phyloP scores from a whole-genome alignment of 2,797 vertebrate genomes.

The Labeo calbasu region DNA sequence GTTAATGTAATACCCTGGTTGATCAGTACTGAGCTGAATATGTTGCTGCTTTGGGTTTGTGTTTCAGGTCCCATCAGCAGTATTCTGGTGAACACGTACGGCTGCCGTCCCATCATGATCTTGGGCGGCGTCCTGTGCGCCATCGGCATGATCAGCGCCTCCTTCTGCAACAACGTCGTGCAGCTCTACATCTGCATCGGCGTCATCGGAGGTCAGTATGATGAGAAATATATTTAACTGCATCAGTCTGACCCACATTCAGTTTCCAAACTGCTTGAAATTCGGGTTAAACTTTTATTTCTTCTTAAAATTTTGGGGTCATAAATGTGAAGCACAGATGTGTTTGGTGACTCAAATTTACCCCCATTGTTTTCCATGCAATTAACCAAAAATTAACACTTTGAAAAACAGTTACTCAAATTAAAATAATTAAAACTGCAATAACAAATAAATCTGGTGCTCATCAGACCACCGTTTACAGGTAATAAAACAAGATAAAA shows the following conservation, averaged over 20 bases:
- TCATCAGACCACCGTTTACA: no score
- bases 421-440: no score
- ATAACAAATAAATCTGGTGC: no score
- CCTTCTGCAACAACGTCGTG: conserved; percentile 86
- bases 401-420: no score
- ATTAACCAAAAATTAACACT: no score
- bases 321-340: no score
- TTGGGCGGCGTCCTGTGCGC: conserved; percentile 87
- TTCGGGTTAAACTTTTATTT: background rate
- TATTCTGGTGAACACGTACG: conserved; percentile 93
- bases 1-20: background rate
- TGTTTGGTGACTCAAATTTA: no score
- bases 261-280: background rate
- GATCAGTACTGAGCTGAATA: background rate
- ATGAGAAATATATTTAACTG: background rate
- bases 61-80: conserved; percentile 92
- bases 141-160: conserved; percentile 88
- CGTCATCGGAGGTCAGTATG: conserved; percentile 87
- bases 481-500: no score
- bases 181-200: conserved; percentile 93
- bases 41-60: background rate
- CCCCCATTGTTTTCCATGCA: no score
- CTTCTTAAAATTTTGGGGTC: background rate
- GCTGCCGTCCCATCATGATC: conserved; percentile 92
- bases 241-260: background rate